Evolutionary conservation across 2,113 vertebrate genomes (phyloP).

Genomic region (Clarias macrocephalus): DNA sequence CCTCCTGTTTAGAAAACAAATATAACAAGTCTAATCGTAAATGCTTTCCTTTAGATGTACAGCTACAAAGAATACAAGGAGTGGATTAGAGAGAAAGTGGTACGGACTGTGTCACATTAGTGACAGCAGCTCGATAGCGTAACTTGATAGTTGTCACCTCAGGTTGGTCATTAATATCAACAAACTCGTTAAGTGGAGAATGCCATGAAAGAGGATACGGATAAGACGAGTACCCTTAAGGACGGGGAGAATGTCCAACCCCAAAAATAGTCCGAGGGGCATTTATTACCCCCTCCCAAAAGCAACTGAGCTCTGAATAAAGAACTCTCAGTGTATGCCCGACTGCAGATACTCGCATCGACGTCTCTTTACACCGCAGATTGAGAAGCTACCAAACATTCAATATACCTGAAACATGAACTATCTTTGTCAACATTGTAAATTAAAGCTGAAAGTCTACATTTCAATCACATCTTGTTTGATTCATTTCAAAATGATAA

Average conservation of each 20-base stretch:
- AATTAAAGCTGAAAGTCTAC: no score
- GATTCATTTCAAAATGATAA: no score
- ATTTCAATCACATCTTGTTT: no score
- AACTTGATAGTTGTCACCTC: conserved; percentile 48
- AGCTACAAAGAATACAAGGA: neutral
- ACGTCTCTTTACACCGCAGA: no score
- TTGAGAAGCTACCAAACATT: no score
- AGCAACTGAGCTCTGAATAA: conserved; percentile 20
- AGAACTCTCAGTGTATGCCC: neutral
- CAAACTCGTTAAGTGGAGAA: conserved; percentile 61
- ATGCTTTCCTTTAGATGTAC: neutral
- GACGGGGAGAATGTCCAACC: conserved; percentile 44
- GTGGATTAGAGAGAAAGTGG: conserved; percentile 16
- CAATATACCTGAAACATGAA: no score
- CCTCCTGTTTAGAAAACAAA: neutral
- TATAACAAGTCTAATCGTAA: neutral
- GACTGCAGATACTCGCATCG: neutral
- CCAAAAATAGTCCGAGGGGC: conserved; percentile 51
- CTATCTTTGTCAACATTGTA: no score
- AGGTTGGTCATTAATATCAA: conserved; percentile 56
- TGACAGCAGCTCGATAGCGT: conserved; percentile 28
- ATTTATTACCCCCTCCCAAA: conserved; percentile 34
- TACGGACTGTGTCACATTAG: neutral
- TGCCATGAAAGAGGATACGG: conserved; percentile 57
- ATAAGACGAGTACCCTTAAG: conserved; percentile 19